Base-by-base conservation (phyloP, 2,797 vertebrate genomes). In the Bryconaethiops microstoma region DNA sequence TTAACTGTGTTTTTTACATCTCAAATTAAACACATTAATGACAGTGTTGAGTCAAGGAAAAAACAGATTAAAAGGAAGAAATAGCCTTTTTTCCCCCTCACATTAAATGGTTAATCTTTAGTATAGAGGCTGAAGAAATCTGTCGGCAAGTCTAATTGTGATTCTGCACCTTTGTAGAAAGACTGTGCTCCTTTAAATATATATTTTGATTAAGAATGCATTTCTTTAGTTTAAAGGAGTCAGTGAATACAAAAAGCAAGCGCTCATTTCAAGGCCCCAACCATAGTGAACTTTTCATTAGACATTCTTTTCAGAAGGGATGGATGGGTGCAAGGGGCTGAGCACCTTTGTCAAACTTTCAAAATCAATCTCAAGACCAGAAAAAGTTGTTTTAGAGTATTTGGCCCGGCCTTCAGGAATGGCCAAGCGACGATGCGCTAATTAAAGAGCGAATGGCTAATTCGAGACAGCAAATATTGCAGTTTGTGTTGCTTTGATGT, bases 401-500 rank as follows among this genome's bases (percentile, higher is more conserved):
- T n/a, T n/a, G 29, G 16, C 64, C 2, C 14, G 19, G 21, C 45
- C 45, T 70, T 25, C 45, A 21, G 23, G 45, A 70, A 25, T 7
- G 39, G 21, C 40, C 40, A 48, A 6, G 19, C 19, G 10, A 13
- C n/a, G 9, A 9, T 23, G 67, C 6, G 12, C 45, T 13, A 69
- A 21, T 23, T 45, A 50, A 70, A 48, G 13, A 21, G 42, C 25
- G 16, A 50, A 10, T 29, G 21, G 19, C 68, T 19, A 52, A 67
- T 40, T 62, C 7, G 5, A 42, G 48, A 29, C 70, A 70, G 67
- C 75, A 76, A 54, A 77, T 79, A 60, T 79, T 85, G 35, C 52
- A n/a, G 35, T 55, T 77, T 35, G 76, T 52, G 76, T 76, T 71
- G 67, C 74, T 64, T 52, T 76, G 79, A 81, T 72, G 68, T 74